Base-by-base conservation (phyloP, 2,113 vertebrate species). In the Vombatus ursinus region DNA sequence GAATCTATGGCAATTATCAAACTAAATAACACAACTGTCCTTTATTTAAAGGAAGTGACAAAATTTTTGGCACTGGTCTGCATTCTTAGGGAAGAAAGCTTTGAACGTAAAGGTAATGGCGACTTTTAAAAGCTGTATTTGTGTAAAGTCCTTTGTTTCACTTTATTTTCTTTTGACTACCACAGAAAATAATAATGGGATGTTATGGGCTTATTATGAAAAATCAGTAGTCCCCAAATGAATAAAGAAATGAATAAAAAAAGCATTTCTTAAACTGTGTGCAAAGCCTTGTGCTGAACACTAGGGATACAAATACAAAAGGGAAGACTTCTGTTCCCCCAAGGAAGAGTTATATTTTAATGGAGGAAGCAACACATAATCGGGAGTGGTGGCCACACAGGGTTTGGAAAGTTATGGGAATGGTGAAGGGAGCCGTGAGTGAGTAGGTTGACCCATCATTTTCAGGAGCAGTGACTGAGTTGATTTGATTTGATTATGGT, bases 1-100 rank as follows among this genome's bases (percentile, higher is more conserved):
- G 99, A 99, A 97, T 99, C 99, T 95, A 99, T 99, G 99, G 99
- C 99, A 96, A 99, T 99, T 98, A 99, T 99, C 98, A 99, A 99
- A 98, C 99, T 99, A 97, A 99, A 99, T 99, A 99, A 99, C 98
- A 99, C 99, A 98, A 99, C 99, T 3, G 99, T 99, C 97, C 99
- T 99, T 95, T 99, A 99, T 98, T 99, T 99, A 98, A 99, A 99
- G 98, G 99, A 99, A 98, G 99, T 99, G 98, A 99, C 99, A 93
- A 99, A 99, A 98, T 99, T 99, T 98, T 99, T 99, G 97, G 99
- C 99, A 8, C 99, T 99, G 93, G 99, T 99, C 97, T 99, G 99
- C 98, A 99, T 99, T 98, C 99, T 99, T 98, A 99, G 99, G 98
- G 99, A 99, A 98, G 99, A 99, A 98, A 99, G 99, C 98, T 99